These are phyloP conservation scores for Megaceryle alcyon DNA, from an alignment of 2,797 vertebrate species.

Conservation along the genomic window DNA sequence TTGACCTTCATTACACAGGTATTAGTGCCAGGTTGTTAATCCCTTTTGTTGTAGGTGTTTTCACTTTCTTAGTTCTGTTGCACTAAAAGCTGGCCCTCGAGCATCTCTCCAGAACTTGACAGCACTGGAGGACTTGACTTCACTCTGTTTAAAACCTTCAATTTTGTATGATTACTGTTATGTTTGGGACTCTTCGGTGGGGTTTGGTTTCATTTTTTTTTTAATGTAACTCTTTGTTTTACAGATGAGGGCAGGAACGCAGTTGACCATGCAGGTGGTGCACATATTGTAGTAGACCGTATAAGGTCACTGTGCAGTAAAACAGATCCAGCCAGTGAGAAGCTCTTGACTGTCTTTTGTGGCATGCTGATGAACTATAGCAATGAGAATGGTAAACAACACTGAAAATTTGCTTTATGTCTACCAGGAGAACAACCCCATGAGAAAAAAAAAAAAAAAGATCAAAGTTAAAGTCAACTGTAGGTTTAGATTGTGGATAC, in stretches of 20 bases:
- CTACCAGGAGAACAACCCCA: constrained; percentile 58
- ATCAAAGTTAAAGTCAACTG: neutral
- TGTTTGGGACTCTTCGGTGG: constrained; percentile 72
- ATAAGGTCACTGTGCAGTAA: constrained; percentile 95
- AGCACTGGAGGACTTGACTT: constrained; percentile 44
- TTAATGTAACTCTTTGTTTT: constrained; percentile 99
- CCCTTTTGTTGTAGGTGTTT: constrained; percentile 35
- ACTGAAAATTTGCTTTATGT: constrained; percentile 81
- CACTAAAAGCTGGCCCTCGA: neutral
- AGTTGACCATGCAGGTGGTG: constrained; percentile 98
- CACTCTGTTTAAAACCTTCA: constrained; percentile 54
- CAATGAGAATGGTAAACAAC: constrained; percentile 99
- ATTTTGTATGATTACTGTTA: constrained; percentile 74
- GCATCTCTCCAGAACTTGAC: constrained; percentile 1
- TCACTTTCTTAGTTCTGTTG: neutral
- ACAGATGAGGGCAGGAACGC: constrained; percentile 99
- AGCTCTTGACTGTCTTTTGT: constrained; percentile 99
- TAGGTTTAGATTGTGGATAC: constrained; percentile 21
- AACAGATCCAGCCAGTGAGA: constrained; percentile 97
- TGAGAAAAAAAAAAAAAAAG: neutral
- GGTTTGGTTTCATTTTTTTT: constrained; percentile 81
- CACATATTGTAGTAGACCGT: constrained; percentile 97
- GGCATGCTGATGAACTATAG: constrained; percentile 99
- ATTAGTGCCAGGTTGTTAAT: constrained; percentile 37
- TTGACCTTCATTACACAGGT: neutral